Evolutionary conservation across 2,797 vertebrate species (phyloP), one percentile per base, ranked within the genome.

Genomic region (Limosa lapponica): DNA sequence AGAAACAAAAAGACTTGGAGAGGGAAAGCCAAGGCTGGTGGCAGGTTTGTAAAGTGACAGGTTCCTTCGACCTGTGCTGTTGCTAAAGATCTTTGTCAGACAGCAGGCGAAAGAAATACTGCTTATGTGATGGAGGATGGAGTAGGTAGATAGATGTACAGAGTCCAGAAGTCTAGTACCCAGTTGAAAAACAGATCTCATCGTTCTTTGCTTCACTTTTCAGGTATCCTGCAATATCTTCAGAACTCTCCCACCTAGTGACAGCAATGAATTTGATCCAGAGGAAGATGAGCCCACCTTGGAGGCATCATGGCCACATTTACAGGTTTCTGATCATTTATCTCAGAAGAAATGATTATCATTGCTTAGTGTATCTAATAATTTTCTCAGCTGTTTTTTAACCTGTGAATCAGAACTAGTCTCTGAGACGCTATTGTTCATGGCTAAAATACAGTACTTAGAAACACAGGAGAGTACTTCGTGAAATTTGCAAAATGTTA

Each of bases 161-260:
- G 18, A 65, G 55, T 34, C 72, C 46, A 83, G 39, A 54, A 73
- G 65, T 59, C 32, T 75, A 30, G 32, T 27, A 28, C 41, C 30
- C 93, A 7, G 51, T 37, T 67, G 61, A 71, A 92, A 86, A 96
- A 49, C 39, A 55, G 34, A 79, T 94, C 73, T 96, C 64, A 96
- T 91, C 24, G 27, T 87, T 92, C 27, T 78, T 95, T 92, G 61
- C 90, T 97, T 95, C 74, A 80, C 59, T 95, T 97, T 84, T 89
- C 97, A 99, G 99, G 99, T 99, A 97, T 99, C 99, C 98, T 99
- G 99, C 99, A 99, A 99, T 99, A 99, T 99, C 98, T 99, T 99
- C 98, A 99, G 99, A 98, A 99, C 99, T 96, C 99, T 99, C 98
- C 99, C 99, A 95, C 99, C 99, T 97, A 99, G 99, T 80, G 99